Conservation (phyloP, 2,113 vertebrate species). For the Sula dactylatra region DNA sequence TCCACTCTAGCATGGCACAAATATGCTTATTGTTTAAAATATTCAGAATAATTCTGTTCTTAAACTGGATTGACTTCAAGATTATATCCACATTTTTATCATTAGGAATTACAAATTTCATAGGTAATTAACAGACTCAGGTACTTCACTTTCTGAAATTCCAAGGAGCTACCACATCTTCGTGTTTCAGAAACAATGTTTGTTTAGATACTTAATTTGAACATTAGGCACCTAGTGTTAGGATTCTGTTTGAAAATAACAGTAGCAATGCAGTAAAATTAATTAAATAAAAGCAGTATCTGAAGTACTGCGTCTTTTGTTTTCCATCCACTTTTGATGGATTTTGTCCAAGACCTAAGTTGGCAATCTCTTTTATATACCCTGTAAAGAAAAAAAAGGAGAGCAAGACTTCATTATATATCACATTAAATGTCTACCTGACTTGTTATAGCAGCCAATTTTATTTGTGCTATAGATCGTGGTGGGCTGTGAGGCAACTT, state of each 20-base stretch:
- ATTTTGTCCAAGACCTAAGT: not conserved
- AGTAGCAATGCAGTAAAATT: not conserved
- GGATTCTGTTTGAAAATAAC: not conserved
- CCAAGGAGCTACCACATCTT: not conserved
- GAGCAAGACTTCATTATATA: not conserved
- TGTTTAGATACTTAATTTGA: not conserved
- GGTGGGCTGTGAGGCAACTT: constrained; percentile 92
- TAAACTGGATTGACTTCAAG: not conserved
- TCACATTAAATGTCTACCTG: not conserved
- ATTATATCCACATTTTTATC: not conserved
- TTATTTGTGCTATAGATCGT: constrained; percentile 85
- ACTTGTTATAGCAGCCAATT: not conserved
- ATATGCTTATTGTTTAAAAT: not conserved
- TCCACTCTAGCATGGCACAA: not conserved
- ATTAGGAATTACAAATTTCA: not conserved
- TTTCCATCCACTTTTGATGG: not conserved
- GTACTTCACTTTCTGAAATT: not conserved
- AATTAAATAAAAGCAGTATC: not conserved
- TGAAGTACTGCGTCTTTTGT: not conserved
- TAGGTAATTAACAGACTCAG: not conserved
- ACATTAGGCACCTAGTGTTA: not conserved
- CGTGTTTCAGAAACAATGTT: not conserved
- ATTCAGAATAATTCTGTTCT: not conserved
- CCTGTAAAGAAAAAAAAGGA: not conserved
- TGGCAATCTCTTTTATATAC: not conserved